A percentile compares a stretch with the other conserved stretches of the same genome.
phyloP scores from a whole-genome alignment of 2,888 invertebrate species.

The Sericinus montela region DNA sequence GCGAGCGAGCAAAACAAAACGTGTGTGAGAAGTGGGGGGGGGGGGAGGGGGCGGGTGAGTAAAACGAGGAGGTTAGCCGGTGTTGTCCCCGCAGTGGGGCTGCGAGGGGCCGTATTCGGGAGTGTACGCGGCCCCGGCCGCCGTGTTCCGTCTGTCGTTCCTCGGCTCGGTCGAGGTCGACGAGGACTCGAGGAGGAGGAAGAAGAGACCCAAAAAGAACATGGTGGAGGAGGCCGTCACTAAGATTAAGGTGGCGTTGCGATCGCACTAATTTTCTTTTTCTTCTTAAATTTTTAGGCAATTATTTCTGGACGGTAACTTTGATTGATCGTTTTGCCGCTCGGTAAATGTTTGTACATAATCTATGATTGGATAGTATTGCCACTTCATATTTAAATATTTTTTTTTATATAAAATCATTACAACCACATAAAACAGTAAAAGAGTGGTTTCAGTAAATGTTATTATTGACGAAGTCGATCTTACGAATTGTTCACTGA shows the following conservation, averaged over 20 bases:
- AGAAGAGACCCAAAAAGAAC: constrained; percentile 90
- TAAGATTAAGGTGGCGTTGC: constrained; percentile 86
- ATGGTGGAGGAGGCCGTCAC: constrained; percentile 93
- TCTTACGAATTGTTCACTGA: too few species aligned
- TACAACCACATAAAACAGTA: too few species aligned
- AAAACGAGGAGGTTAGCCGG: constrained; percentile 61
- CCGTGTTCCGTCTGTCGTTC: constrained; percentile 89
- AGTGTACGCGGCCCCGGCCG: constrained; percentile 81
- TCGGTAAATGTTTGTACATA: too few species aligned
- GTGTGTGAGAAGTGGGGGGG: constrained; percentile 9
- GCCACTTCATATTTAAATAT: too few species aligned
- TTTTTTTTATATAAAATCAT: too few species aligned
- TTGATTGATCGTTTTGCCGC: too few species aligned
- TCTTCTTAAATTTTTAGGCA: neutral
- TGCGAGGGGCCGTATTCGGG: constrained; percentile 71
- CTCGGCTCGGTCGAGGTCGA: constrained; percentile 92
- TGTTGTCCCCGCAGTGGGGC: constrained; percentile 58
- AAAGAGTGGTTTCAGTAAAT: too few species aligned
- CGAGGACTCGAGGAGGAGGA: constrained; percentile 86
- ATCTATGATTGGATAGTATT: too few species aligned
- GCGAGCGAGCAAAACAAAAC: constrained; percentile 11
- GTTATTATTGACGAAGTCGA: too few species aligned
- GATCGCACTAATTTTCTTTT: neutral
- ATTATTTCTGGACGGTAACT: too few species aligned
- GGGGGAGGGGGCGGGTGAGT: constrained; percentile 38